Evolutionary conservation across 2,888 invertebrate species (phyloP).

Genomic region (Pasiphila rectangulata): DNA sequence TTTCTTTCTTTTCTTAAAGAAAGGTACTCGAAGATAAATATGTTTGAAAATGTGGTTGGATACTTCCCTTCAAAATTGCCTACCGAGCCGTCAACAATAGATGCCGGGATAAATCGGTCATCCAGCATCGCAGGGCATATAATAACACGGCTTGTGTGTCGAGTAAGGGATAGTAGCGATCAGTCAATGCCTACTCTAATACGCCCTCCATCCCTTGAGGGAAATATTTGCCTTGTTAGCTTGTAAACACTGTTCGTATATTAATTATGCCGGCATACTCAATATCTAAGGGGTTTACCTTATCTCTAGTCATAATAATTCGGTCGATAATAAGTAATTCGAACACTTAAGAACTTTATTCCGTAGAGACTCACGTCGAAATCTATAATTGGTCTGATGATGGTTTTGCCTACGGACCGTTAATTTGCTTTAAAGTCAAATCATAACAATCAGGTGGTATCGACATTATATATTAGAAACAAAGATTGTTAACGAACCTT

Average conservation of each 20-base stretch:
- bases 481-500: too few relatives aligned
- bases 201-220: constrained; percentile 18
- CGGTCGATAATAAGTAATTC: not conserved
- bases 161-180: constrained; percentile 15
- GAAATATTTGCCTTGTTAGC: constrained; percentile 27
- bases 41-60: not conserved
- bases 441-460: too few relatives aligned
- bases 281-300: not conserved
- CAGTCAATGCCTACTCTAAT: constrained; percentile 26
- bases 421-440: too few relatives aligned
- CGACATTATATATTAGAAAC: too few relatives aligned
- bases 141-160: constrained; percentile 6
- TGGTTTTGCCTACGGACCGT: too few relatives aligned
- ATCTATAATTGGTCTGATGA: too few relatives aligned
- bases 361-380: too few relatives aligned
- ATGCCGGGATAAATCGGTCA: not conserved
- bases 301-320: not conserved
- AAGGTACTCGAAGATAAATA: not conserved
- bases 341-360: not conserved
- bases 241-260: constrained; percentile 15
- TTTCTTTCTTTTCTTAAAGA: too few relatives aligned
- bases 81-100: not conserved
- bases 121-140: not conserved
- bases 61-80: not conserved
- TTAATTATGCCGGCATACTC: constrained; percentile 6